Evolutionary conservation across 2,113 vertebrate species (phyloP).

Genomic region (Microtus ochrogaster): DNA sequence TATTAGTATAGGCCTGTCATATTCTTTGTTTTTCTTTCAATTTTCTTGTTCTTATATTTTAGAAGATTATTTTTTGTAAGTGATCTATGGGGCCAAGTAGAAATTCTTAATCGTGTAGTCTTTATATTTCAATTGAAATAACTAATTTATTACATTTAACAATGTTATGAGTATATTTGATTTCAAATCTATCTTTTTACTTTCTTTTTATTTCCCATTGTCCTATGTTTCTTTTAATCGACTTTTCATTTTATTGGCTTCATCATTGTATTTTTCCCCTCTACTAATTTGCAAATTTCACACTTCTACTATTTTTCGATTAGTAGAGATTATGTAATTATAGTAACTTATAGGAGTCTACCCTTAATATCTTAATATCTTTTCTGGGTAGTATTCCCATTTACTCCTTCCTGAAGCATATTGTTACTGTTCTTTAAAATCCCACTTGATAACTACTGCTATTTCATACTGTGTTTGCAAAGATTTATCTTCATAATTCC

Average conservation of each 20-base stretch:
- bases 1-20: background rate
- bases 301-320: background rate
- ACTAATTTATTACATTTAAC: background rate
- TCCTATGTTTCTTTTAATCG: background rate
- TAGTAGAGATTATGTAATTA: background rate
- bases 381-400: background rate
- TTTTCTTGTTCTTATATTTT: background rate
- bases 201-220: background rate
- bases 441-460: background rate
- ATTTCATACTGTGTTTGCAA: background rate
- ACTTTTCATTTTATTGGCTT: background rate
- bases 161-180: background rate
- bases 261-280: background rate
- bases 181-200: background rate
- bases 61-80: background rate
- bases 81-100: background rate
- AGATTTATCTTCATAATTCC: background rate
- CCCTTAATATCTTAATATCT: background rate
- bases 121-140: background rate
- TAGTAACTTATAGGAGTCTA: background rate
- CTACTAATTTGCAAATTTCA: background rate
- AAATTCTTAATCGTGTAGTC: background rate
- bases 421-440: background rate
- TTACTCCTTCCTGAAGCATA: background rate
- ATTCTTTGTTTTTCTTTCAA: background rate